Evolutionary conservation across 2,113 vertebrate genomes (phyloP).

Genomic region (Hippopotamus amphibius): DNA sequence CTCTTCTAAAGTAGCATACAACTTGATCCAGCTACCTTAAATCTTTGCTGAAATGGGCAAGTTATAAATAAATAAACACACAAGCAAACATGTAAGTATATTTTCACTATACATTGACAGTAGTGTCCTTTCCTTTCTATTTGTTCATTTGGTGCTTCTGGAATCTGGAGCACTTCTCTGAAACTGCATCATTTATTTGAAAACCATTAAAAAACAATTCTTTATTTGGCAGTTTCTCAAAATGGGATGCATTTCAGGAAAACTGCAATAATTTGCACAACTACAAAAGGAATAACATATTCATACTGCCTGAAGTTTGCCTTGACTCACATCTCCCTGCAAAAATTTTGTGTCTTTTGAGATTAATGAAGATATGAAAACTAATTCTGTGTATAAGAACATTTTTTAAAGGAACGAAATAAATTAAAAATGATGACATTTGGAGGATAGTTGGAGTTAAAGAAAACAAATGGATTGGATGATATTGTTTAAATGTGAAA

Average conservation of each 20-base stretch:
- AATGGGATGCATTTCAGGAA: background rate
- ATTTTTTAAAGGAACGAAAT: background rate
- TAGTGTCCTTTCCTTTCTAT: background rate
- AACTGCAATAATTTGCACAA: background rate
- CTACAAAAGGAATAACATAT: background rate
- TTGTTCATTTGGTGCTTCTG: background rate
- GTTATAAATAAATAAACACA: slow-evolving; percentile 13
- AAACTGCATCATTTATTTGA: slow-evolving; percentile 8
- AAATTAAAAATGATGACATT: background rate
- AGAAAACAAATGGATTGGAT: background rate
- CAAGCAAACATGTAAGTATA: background rate
- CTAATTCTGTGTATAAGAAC: background rate
- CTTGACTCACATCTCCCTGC: background rate
- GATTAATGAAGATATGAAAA: background rate
- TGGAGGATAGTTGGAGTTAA: background rate
- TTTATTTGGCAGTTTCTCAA: background rate
- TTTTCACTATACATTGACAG: background rate
- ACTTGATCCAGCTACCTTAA: background rate
- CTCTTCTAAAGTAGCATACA: background rate
- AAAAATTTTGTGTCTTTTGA: background rate
- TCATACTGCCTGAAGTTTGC: background rate
- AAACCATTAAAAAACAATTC: background rate
- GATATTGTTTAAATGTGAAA: slow-evolving; percentile 46
- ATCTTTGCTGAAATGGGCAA: background rate
- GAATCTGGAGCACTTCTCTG: background rate